Conservation (phyloP, 2,888 invertebrate genomes). For the Ophraella communa region DNA sequence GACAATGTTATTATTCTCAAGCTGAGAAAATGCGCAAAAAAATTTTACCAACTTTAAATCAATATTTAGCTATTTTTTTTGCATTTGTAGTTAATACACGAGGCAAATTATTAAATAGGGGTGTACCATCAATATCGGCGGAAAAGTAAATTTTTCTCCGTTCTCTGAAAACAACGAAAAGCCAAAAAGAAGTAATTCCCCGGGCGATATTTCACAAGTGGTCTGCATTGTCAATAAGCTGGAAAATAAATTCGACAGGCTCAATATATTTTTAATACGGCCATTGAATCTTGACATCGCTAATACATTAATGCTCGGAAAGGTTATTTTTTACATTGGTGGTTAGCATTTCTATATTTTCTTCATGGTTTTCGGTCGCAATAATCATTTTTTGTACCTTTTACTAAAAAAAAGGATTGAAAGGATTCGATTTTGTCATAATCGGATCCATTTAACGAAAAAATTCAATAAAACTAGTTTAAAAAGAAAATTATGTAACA, state of each 20-base stretch:
- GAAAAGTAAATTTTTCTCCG: conserved; percentile 2
- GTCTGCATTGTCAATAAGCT: conserved; percentile 37
- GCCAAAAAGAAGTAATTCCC: conserved; percentile 11
- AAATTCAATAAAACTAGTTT: too few relatives aligned
- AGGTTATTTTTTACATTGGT: conserved; percentile 18
- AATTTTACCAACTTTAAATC: too few relatives aligned
- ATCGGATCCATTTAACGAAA: too few relatives aligned
- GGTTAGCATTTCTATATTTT: conserved; percentile 2
- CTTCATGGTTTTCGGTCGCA: neutral
- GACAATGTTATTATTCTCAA: too few relatives aligned
- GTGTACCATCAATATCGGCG: neutral
- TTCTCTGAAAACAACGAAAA: neutral
- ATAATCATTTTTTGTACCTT: neutral
- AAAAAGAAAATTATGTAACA: too few relatives aligned
- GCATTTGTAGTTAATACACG: neutral
- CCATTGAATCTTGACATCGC: conserved; percentile 39
- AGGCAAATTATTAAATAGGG: neutral
- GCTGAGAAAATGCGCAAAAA: too few relatives aligned
- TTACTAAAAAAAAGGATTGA: neutral
- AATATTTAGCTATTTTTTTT: neutral
- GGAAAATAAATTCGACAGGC: conserved; percentile 39
- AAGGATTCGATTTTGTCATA: too few relatives aligned
- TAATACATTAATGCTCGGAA: conserved; percentile 31
- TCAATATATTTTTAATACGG: conserved; percentile 39
- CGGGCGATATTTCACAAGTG: conserved; percentile 33